These are phyloP conservation scores for Dromococcyx pavoninus DNA, from an alignment of 2,797 vertebrate genomes.

Conservation along the genomic window DNA sequence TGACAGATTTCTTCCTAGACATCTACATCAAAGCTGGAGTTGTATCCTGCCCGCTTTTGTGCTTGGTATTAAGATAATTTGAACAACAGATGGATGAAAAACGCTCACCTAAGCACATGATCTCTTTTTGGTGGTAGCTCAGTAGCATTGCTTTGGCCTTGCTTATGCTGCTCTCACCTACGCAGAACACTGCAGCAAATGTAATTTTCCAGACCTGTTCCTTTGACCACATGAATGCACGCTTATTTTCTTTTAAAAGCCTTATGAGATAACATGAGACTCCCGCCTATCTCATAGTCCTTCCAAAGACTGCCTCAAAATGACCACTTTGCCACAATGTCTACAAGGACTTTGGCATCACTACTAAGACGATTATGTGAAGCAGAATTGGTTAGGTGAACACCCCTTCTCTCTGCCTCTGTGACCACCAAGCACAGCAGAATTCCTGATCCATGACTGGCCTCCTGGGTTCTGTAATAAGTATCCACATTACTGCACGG, in stretches of 20 bases:
- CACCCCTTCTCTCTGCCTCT: background rate
- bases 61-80: background rate
- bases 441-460: background rate
- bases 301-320: background rate
- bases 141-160: background rate
- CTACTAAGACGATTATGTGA: background rate
- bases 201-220: background rate
- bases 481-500: background rate
- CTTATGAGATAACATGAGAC: fast-evolving
- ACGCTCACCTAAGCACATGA: background rate
- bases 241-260: background rate
- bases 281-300: fast-evolving
- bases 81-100: background rate
- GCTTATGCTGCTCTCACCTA: background rate
- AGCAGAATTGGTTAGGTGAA: background rate
- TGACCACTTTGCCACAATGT: background rate
- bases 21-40: background rate
- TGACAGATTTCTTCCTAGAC: background rate
- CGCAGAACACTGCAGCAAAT: background rate
- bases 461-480: background rate
- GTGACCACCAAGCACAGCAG: background rate
- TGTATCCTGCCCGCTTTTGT: background rate
- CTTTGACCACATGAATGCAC: background rate
- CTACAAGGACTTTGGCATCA: background rate
- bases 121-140: background rate